A percentile compares a stretch with the other conserved stretches of the same genome.
phyloP scores from a whole-genome alignment of 2,113 vertebrate genomes.

The Cepphus grylle region DNA sequence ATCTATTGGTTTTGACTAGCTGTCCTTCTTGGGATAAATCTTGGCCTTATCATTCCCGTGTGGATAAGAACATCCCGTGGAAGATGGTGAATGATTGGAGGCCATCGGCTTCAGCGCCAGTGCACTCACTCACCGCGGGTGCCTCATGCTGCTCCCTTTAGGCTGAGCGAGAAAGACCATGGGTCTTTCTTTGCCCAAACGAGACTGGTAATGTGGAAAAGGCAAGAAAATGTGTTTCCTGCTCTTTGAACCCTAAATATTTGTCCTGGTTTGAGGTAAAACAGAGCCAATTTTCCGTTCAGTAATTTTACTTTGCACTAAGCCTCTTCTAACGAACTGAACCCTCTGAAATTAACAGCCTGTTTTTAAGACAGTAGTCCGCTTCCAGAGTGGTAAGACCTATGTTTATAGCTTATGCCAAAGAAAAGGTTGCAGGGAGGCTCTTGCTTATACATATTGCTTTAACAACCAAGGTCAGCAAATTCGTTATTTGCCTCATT shows the following conservation, averaged over 20 bases:
- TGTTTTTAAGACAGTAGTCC: background rate
- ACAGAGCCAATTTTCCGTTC: background rate
- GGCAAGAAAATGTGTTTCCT: background rate
- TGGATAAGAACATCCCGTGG: background rate
- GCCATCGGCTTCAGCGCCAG: rapidly evolving
- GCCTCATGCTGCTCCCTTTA: background rate
- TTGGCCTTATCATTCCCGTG: background rate
- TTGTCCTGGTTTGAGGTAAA: background rate
- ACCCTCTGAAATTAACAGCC: background rate
- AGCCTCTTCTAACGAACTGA: background rate
- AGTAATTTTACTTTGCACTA: background rate
- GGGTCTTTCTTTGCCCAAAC: background rate
- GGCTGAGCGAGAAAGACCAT: background rate
- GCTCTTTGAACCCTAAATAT: background rate
- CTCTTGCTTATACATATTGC: background rate
- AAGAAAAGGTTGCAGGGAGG: background rate
- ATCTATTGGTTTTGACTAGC: background rate
- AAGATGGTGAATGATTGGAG: background rate
- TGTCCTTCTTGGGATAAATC: background rate
- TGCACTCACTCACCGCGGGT: background rate
- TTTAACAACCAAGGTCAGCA: background rate
- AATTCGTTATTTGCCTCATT: background rate
- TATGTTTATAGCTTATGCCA: background rate
- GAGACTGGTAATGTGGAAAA: background rate
- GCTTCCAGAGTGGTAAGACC: background rate